Base-by-base conservation (phyloP, 2,113 vertebrate species). In the Eubucco bourcierii region DNA sequence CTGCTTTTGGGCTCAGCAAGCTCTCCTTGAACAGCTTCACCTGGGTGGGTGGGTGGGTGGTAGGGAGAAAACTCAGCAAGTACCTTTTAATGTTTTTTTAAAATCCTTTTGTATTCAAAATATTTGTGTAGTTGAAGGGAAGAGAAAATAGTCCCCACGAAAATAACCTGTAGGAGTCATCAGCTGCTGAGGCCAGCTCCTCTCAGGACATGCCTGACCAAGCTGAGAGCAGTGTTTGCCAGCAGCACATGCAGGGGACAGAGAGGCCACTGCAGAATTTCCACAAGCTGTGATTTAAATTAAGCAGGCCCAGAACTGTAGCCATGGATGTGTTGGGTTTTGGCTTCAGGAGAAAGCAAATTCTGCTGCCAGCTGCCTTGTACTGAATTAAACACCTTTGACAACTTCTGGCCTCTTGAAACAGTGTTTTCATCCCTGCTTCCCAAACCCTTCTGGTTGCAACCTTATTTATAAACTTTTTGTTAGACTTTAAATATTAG, bases 381-480 rank as follows among this genome's bases (percentile, higher is more conserved):
- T 65, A 20, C 65, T 89, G 60, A 71, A 55, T 72, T 63, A 71
- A n/a, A 68, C 34, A 77, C 34, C 14, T 44, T 12, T 12, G 33
- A 23, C 61, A 74, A 41, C 81, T 61, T 61, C 65, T 81, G 80
- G 58, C 31, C 50, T 74, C 15, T 21, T 60, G 28, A 65, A 74
- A 41, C 37, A 28, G 50, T 7, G n/a, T n/a, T 87, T 37, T 17
- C 33, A 77, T 47, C 80, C 53, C 79, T 8, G 21, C 77, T 85
- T 63, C 73, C 68, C 53, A 90, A 70, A 39, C 58, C 52, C 78
- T 78, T 33, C 39, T 19, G 60, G 28, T 12, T 47, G 15, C 47
- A 77, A 3, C 20, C 33, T 80, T 93, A 87, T 94, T 95, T 93
- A 90, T 78, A 80, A 73, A 55, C 53, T 29, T 80, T 77, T 39